Evolutionary conservation across 2,797 vertebrate genomes (phyloP).

Genomic region (Falco peregrinus): DNA sequence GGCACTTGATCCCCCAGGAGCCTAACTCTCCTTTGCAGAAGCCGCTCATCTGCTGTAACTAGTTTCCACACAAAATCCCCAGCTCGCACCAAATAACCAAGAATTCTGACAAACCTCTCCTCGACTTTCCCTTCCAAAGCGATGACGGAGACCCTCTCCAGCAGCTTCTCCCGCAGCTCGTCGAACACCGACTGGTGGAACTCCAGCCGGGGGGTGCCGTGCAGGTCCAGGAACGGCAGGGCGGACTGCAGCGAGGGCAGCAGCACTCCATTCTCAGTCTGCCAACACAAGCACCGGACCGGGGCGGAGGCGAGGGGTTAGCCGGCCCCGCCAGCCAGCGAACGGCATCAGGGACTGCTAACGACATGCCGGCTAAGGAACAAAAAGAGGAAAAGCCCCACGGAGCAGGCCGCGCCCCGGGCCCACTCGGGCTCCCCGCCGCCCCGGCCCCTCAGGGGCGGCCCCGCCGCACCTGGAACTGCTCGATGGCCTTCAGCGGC

Average conservation of each 20-base stretch:
- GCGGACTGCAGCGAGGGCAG: slow-evolving; percentile 96
- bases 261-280: slow-evolving; percentile 97
- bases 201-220: slow-evolving; percentile 94
- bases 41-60: neutral
- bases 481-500: slow-evolving; percentile 96
- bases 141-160: slow-evolving; percentile 92
- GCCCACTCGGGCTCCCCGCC: too few species aligned
- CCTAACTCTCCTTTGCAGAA: neutral
- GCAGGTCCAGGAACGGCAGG: slow-evolving; percentile 94
- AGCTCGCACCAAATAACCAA: accelerated
- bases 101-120: slow-evolving; percentile 80
- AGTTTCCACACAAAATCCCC: neutral
- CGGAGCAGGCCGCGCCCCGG: neutral
- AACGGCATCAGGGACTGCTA: neutral
- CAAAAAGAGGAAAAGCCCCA: accelerated
- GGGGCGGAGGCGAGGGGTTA: neutral
- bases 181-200: slow-evolving; percentile 99
- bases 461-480: slow-evolving; percentile 87
- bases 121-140: slow-evolving; percentile 91
- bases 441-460: neutral
- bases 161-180: slow-evolving; percentile 93
- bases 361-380: too few species aligned
- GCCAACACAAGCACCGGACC: neutral
- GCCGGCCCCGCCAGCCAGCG: neutral
- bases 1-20: too few species aligned